Evolutionary conservation across 2,113 vertebrate species (phyloP).

Genomic region (Mus pahari): DNA sequence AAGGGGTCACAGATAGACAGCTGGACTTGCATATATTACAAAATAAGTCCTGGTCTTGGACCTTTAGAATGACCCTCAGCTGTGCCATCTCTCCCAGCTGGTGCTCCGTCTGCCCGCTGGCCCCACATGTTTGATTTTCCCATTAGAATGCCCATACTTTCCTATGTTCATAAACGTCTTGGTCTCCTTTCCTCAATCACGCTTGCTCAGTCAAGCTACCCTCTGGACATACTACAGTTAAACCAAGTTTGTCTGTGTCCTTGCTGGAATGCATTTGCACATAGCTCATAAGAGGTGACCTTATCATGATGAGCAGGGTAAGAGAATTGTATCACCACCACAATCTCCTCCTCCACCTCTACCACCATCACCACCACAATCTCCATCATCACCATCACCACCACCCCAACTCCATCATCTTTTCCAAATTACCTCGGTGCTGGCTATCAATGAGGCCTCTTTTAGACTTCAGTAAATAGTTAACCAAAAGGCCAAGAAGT

Average conservation of each 20-base stretch:
- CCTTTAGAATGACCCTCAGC: conserved; percentile 42
- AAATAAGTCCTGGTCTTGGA: not conserved
- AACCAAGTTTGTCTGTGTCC: conserved; percentile 7
- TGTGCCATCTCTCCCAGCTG: conserved; percentile 61
- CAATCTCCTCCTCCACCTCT: not conserved
- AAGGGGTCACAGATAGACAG: conserved; percentile 4
- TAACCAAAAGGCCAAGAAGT: not conserved
- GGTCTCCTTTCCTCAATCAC: conserved; percentile 9
- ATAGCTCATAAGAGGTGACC: not conserved
- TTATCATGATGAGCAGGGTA: conserved; percentile 7
- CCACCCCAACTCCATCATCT: not conserved
- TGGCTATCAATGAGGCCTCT: not conserved
- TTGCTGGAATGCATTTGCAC: not conserved
- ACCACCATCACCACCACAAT: not conserved
- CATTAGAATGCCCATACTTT: conserved; percentile 39
- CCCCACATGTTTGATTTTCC: conserved; percentile 48
- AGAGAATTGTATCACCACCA: not conserved
- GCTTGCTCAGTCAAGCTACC: not conserved
- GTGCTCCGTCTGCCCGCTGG: conserved; percentile 42
- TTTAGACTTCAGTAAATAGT: not conserved
- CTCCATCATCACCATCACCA: not conserved
- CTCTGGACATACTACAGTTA: not conserved
- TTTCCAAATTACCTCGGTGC: conserved; percentile 5
- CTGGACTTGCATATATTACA: not conserved
- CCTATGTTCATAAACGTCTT: conserved; percentile 47